phyloP scores from a whole-genome alignment of 2,888 invertebrate species.

The Hydrotaea cyrtoneurina region DNA sequence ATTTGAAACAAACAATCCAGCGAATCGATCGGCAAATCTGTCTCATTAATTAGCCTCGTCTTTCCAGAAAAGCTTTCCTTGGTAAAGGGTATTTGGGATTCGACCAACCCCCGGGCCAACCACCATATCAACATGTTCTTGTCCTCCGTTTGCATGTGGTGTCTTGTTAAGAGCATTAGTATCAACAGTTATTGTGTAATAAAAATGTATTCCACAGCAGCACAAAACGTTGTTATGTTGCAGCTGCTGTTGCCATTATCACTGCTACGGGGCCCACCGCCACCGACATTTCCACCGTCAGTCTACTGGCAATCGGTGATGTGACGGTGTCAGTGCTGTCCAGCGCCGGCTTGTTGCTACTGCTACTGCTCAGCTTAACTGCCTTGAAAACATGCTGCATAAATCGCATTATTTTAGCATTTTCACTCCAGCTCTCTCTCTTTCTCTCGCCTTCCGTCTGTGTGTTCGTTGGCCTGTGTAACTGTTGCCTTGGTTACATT shows the following conservation, averaged over 20 bases:
- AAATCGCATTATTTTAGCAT: slow-evolving; percentile 36
- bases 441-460: neutral
- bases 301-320: neutral
- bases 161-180: slow-evolving; percentile 24
- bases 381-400: slow-evolving; percentile 11
- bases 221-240: slow-evolving; percentile 16
- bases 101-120: too few species aligned
- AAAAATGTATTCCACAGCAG: slow-evolving; percentile 21
- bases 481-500: neutral
- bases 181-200: slow-evolving; percentile 31
- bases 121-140: too few species aligned
- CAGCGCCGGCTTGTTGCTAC: neutral
- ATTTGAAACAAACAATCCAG: too few species aligned
- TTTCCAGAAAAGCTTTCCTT: too few species aligned
- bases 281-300: neutral
- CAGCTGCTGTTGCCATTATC: slow-evolving; percentile 19
- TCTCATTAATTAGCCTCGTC: too few species aligned
- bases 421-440: neutral
- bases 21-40: too few species aligned
- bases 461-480: neutral
- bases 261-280: neutral
- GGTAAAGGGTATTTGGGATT: too few species aligned
- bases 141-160: slow-evolving; percentile 2
- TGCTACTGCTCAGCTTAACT: neutral
- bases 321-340: neutral